A percentile compares a stretch with the other conserved stretches of the same genome.
phyloP scores from a whole-genome alignment of 2,113 vertebrate species.

The Entomyzon cyanotis region DNA sequence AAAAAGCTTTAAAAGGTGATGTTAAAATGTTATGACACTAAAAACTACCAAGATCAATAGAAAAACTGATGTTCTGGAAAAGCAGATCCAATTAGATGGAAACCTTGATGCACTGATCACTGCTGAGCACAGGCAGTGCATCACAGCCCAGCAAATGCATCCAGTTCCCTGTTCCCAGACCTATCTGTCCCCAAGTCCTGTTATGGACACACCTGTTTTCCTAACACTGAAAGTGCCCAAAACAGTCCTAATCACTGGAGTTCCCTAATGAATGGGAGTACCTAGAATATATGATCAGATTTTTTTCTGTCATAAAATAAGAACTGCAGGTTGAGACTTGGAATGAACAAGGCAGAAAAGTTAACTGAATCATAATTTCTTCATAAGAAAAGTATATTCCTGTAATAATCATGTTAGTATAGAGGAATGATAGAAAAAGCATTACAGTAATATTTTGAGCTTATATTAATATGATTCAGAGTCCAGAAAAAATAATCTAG shows the following conservation, averaged over 20 bases:
- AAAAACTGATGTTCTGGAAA: constrained; percentile 1
- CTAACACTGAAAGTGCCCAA: not conserved
- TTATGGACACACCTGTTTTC: not conserved
- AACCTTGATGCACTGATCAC: not conserved
- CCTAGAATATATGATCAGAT: constrained; percentile 19
- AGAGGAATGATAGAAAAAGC: not conserved
- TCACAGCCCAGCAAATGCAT: not conserved
- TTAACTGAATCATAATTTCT: constrained; percentile 26
- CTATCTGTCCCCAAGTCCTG: not conserved
- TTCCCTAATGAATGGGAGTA: not conserved
- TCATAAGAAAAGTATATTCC: constrained; percentile 52
- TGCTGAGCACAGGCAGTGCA: not conserved
- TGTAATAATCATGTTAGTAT: constrained; percentile 32
- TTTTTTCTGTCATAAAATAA: constrained; percentile 42
- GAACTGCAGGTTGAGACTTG: constrained; percentile 24
- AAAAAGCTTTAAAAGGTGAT: not conserved
- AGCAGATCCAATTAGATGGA: not conserved
- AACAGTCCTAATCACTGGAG: not conserved
- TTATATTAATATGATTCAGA: constrained; percentile 14
- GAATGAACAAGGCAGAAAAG: constrained; percentile 44
- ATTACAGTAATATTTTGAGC: not conserved
- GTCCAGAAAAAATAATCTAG: not conserved
- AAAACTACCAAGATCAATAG: not conserved
- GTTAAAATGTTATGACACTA: constrained; percentile 1
- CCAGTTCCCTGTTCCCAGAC: not conserved